Base-by-base conservation (phyloP, 92 coral and sea anemone genomes). In the Heteractis magnifica region DNA sequence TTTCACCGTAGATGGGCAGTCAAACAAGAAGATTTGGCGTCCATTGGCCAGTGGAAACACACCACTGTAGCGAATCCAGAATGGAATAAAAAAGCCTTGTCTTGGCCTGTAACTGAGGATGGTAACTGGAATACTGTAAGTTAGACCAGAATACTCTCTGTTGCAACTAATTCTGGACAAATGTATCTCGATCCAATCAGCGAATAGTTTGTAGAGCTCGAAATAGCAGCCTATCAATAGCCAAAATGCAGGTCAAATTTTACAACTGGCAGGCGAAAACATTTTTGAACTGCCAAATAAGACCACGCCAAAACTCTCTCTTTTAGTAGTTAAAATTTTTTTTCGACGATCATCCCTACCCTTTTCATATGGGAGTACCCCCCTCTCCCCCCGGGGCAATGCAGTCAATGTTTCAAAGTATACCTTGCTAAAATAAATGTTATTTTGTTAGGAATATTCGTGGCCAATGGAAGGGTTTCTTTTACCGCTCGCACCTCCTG, bases 391-490 rank as follows among this genome's bases (percentile, higher is more conserved):
- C 1, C 34, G 34, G 3, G 1, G 0, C 44, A 34, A 34, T 34
- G 44, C 44, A 34, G 44, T 34, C 44, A 34, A 1, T 34, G 44
- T 34, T 34, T 34, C 44, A 34, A 34, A 2, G 44, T 34, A 34
- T 34, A 34, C 44, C 44, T 34, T 9, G 71, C 51, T 64, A 55
- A 10, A 58, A 6, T 26, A 48, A 68, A 52, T 26, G 0, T 48
- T 70, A 48, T 75, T 58, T 26, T 49, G 14, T 10, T 83, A 95
- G 98, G 98, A 95, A 51, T 95, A 91, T 56, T 81, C 90, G 0
- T 95, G 98, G 98, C 98, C 98, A 2, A 95, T 95, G 98, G 98
- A 91, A 75, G 98, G 98, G 2, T 95, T 90, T 89, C 78, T 95
- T 34, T 78, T 94, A 21, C 89, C 95, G 26, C 92, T 78, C 60